Conservation (phyloP, 2,888 invertebrate genomes). For the Furcula furcula region DNA sequence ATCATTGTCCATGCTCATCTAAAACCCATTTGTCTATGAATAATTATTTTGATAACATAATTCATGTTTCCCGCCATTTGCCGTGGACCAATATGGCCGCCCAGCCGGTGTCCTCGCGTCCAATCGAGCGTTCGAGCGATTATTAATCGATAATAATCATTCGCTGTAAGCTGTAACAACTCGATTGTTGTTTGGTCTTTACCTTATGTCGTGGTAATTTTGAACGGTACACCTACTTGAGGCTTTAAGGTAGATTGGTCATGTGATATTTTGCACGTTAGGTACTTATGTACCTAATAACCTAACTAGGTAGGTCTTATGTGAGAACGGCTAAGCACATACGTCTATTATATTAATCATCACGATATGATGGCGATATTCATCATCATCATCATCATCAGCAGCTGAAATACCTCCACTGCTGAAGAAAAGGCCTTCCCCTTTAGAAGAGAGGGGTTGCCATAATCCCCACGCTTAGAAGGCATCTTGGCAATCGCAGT, state of each 20-base stretch:
- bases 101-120: conserved; percentile 28
- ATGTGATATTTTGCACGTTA: conserved; percentile 1
- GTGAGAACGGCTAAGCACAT: too few species aligned
- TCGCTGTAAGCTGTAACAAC: conserved; percentile 22
- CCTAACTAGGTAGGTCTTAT: too few species aligned
- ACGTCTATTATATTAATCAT: too few species aligned
- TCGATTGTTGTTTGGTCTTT: conserved; percentile 37
- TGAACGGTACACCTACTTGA: conserved; percentile 5
- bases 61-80: conserved; percentile 53
- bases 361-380: too few species aligned
- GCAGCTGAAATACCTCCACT: too few species aligned
- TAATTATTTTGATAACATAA: conserved; percentile 55
- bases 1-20: conserved; percentile 32
- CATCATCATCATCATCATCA: too few species aligned
- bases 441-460: too few species aligned
- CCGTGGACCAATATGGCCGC: conserved; percentile 20
- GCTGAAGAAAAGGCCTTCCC: too few species aligned
- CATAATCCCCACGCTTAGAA: too few species aligned
- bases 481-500: too few species aligned
- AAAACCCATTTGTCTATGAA: conserved; percentile 31
- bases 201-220: conserved; percentile 19
- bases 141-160: conserved; percentile 48
- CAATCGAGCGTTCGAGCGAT: conserved; percentile 41
- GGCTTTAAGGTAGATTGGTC: not conserved
- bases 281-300: too few species aligned